Evolutionary conservation across 2,888 invertebrate species (phyloP).

Genomic region (Parthenolecanium corni): DNA sequence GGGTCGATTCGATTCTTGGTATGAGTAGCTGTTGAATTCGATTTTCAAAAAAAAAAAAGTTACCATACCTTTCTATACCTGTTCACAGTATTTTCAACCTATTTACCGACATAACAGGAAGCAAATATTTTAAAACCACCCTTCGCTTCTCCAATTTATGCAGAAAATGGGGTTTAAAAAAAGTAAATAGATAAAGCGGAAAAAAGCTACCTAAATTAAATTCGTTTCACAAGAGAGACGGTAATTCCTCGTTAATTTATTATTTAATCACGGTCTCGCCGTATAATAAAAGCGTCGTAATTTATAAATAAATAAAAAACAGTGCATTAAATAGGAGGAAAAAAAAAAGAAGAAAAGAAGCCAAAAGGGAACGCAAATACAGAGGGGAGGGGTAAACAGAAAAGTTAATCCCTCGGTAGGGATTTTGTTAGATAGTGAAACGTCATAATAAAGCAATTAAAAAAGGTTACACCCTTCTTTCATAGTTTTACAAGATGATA

Average conservation of each 20-base stretch:
- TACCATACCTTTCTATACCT: too few relatives aligned
- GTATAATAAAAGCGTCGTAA: slow-evolving; percentile 23
- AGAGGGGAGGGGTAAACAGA: not conserved
- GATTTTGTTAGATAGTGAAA: slow-evolving; percentile 24
- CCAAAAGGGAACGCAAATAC: not conserved
- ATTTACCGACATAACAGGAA: too few relatives aligned
- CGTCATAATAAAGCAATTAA: slow-evolving; percentile 28
- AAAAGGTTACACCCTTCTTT: slow-evolving; percentile 27
- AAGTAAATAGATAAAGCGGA: too few relatives aligned
- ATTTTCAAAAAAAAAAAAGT: too few relatives aligned
- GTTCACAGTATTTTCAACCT: too few relatives aligned
- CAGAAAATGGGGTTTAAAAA: too few relatives aligned
- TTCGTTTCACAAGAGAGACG: not conserved
- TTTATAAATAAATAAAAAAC: slow-evolving; percentile 10
- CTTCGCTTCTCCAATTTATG: too few relatives aligned
- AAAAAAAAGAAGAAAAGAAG: not conserved
- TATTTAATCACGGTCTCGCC: slow-evolving; percentile 23
- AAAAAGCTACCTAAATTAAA: slow-evolving; percentile 1
- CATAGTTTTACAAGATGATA: slow-evolving; percentile 28
- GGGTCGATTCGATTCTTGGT: too few relatives aligned
- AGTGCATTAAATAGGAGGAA: not conserved
- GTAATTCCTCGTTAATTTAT: slow-evolving; percentile 21
- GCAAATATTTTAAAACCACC: too few relatives aligned
- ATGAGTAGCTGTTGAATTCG: too few relatives aligned
- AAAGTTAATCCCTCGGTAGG: slow-evolving; percentile 18